These are phyloP conservation scores for Cosmia pyralina DNA, from an alignment of 2,888 invertebrate species.

Conservation along the genomic window DNA sequence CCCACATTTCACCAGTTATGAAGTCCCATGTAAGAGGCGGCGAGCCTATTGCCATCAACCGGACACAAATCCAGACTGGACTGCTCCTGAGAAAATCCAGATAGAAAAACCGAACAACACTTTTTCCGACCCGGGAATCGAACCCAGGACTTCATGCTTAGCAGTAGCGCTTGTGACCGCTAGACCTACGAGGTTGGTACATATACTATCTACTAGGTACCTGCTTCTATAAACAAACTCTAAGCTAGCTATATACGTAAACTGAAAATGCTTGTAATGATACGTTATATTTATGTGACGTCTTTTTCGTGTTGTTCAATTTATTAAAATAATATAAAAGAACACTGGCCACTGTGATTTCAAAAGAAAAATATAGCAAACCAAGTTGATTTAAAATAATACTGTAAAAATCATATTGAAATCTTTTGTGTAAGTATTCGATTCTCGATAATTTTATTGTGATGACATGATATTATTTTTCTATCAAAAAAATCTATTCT, in stretches of 20 bases:
- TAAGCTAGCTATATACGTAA: background rate
- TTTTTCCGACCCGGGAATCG: background rate
- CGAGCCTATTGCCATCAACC: background rate
- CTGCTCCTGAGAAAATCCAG: background rate
- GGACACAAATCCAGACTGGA: background rate
- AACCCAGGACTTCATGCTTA: background rate
- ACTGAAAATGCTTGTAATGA: background rate
- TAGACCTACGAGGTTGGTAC: background rate
- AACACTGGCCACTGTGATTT: background rate
- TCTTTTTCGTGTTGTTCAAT: background rate
- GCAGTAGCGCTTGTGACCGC: background rate
- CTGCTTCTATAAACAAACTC: background rate
- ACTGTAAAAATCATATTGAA: background rate
- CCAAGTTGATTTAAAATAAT: background rate
- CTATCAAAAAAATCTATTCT: background rate
- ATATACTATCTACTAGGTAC: background rate
- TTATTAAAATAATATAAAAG: conserved; percentile 6
- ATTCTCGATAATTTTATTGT: background rate
- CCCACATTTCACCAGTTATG: background rate
- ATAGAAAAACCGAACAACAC: too few species aligned
- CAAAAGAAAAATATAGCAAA: background rate
- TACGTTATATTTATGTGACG: too few species aligned
- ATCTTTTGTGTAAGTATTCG: background rate
- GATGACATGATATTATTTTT: background rate
- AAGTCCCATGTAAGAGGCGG: too few species aligned